A percentile compares a stretch with the other conserved stretches of the same genome.
Conservation (phyloP, 2,888 invertebrate species). For the Caenorhabditis panamensis region DNA sequence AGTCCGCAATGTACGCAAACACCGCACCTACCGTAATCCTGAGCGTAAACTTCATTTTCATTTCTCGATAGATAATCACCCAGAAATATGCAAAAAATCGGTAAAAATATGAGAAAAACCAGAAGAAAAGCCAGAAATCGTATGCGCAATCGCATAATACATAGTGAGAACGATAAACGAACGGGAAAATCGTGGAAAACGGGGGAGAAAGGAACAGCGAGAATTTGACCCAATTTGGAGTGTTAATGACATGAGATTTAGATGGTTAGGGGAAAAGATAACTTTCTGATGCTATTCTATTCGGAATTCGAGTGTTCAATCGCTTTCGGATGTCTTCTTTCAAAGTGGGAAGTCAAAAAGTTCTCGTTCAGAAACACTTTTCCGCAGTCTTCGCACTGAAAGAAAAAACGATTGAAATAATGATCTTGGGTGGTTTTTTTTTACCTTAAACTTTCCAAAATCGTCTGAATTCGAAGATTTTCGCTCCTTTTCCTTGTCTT, state of each 20-base stretch:
- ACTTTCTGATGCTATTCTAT: no score
- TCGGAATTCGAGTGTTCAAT: conserved; percentile 24
- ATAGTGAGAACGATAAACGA: not conserved
- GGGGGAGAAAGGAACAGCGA: conserved; percentile 20
- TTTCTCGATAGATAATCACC: conserved; percentile 20
- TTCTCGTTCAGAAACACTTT: conserved; percentile 53
- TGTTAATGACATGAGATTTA: conserved; percentile 2
- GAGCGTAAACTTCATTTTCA: conserved; percentile 3
- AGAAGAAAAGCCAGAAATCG: conserved; percentile 35
- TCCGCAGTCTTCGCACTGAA: conserved; percentile 57
- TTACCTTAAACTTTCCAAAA: conserved; percentile 35
- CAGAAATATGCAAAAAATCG: conserved; percentile 32
- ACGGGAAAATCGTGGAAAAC: conserved; percentile 16
- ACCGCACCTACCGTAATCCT: conserved; percentile 34
- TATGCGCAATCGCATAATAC: conserved; percentile 55
- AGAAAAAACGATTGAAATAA: not conserved
- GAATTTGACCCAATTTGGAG: conserved; percentile 52
- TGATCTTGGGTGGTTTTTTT: no score
- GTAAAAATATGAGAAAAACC: conserved; percentile 35
- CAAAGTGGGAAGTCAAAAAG: conserved; percentile 52
- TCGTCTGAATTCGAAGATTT: conserved; percentile 20
- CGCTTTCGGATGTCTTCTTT: conserved; percentile 44
- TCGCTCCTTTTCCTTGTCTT: conserved; percentile 10
- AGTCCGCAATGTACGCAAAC: not conserved
- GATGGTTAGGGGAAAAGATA: not conserved